Evolutionary conservation across 1,140 invertebrate species (phyloP).

Genomic region (Drosophila pandora): DNA sequence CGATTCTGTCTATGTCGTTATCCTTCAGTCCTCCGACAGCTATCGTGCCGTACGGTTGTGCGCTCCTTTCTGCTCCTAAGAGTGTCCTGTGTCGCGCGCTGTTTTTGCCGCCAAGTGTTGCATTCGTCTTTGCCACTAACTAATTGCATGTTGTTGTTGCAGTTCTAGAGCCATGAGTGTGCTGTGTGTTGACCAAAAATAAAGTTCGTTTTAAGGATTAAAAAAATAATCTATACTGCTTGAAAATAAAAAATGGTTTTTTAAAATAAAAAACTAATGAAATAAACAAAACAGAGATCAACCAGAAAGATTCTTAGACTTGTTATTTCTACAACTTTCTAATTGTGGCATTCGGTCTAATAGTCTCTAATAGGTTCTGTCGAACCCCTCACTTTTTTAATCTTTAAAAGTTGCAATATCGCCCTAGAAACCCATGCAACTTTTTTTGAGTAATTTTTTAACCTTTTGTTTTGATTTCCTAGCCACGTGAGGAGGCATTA

Average conservation of each 20-base stretch:
- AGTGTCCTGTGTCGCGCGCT: constrained; percentile 13
- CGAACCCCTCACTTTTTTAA: too few relatives aligned
- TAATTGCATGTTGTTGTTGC: constrained; percentile 26
- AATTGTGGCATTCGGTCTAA: too few relatives aligned
- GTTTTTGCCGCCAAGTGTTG: constrained; percentile 57
- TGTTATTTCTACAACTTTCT: too few relatives aligned
- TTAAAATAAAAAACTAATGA: neutral
- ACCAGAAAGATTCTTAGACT: too few relatives aligned
- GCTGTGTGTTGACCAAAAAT: neutral
- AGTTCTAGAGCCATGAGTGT: constrained; percentile 14
- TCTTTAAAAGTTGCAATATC: too few relatives aligned
- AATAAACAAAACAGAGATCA: neutral
- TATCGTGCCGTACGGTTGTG: constrained; percentile 66
- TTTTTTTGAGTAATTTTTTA: neutral
- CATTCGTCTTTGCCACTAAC: constrained; percentile 34
- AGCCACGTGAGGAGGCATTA: constrained; percentile 1
- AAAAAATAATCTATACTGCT: neutral
- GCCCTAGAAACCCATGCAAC: neutral
- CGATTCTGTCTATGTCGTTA: constrained; percentile 4
- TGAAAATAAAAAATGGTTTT: neutral
- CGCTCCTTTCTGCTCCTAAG: constrained; percentile 14
- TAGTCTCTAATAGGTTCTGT: too few relatives aligned
- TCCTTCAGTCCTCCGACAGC: constrained; percentile 68
- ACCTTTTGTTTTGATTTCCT: constrained; percentile 4
- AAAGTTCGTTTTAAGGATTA: constrained; percentile 14